Conservation (phyloP, 2,113 vertebrate genomes). For the Chaetodon trifascialis region DNA sequence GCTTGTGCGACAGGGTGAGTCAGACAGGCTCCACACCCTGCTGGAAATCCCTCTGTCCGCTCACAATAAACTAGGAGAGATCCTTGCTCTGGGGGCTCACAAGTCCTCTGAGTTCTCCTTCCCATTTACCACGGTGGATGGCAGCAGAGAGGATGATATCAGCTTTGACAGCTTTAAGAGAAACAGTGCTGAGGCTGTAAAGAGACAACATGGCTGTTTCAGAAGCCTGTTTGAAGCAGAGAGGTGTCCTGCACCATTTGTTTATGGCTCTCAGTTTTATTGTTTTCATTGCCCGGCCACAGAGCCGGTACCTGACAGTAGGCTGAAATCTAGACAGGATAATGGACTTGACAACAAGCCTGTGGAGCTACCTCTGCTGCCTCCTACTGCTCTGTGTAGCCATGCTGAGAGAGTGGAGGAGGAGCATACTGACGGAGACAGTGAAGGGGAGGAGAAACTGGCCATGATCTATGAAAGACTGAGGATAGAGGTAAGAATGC, state of each 20-base stretch:
- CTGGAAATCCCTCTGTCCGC: slow-evolving; percentile 73
- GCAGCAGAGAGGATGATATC: slow-evolving; percentile 85
- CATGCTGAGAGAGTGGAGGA: slow-evolving; percentile 11
- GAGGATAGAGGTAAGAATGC: slow-evolving; percentile 85
- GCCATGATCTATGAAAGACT: slow-evolving; percentile 87
- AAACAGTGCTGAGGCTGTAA: slow-evolving; percentile 14
- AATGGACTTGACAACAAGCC: slow-evolving; percentile 46
- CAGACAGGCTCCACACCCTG: slow-evolving; percentile 55
- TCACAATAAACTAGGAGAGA: slow-evolving; percentile 49
- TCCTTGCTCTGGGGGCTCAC: slow-evolving; percentile 41
- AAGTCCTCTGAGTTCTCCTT: slow-evolving; percentile 70
- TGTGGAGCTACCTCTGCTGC: slow-evolving; percentile 21
- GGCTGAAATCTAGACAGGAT: slow-evolving; percentile 53
- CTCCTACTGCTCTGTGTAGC: slow-evolving; percentile 49
- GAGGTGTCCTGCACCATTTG: slow-evolving; percentile 81
- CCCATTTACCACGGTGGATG: slow-evolving; percentile 82
- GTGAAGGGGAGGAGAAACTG: slow-evolving; percentile 86
- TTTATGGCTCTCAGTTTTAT: slow-evolving; percentile 77
- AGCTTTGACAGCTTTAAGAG: slow-evolving; percentile 43
- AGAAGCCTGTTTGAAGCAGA: slow-evolving; percentile 86
- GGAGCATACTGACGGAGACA: slow-evolving; percentile 33
- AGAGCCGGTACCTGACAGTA: slow-evolving; percentile 11
- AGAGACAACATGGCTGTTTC: slow-evolving; percentile 83
- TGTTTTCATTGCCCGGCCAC: slow-evolving; percentile 81
- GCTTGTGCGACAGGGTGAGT: slow-evolving; percentile 63